Evolutionary conservation across 2,888 invertebrate genomes (phyloP).

Genomic region (Apotomis capreana): DNA sequence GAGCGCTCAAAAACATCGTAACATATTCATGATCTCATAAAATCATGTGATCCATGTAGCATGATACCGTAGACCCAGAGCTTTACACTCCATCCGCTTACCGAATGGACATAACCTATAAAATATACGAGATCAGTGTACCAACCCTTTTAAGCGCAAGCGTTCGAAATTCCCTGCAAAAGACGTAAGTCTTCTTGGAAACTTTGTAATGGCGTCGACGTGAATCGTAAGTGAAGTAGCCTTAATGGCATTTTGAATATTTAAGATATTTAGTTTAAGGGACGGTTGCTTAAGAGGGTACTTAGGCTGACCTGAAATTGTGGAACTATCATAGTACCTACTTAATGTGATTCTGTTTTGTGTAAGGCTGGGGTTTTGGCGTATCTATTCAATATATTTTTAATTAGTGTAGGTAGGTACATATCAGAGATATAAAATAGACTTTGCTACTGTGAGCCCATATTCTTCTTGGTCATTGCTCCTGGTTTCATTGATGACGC

Average conservation of each 20-base stretch:
- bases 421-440: too few species aligned
- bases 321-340: background rate
- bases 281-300: constrained; percentile 10
- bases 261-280: constrained; percentile 39
- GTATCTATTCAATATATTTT: background rate
- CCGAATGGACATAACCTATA: constrained; percentile 27
- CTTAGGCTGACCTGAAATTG: constrained; percentile 14
- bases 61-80: constrained; percentile 8
- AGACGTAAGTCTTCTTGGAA: constrained; percentile 58
- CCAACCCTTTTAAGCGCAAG: constrained; percentile 47
- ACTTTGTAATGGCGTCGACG: constrained; percentile 68
- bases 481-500: too few species aligned
- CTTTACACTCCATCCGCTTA: constrained; percentile 3
- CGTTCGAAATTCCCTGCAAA: constrained; percentile 47
- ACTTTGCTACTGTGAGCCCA: too few species aligned
- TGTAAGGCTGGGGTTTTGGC: background rate
- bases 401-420: too few species aligned
- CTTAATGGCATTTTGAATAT: constrained; percentile 53
- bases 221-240: constrained; percentile 58
- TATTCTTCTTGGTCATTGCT: too few species aligned
- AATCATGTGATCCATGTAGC: background rate
- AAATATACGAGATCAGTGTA: constrained; percentile 30
- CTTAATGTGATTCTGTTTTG: background rate
- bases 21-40: constrained; percentile 15
- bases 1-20: constrained; percentile 1